phyloP scores from a whole-genome alignment of 23 tunicate genomes.

The Pegea sp. region DNA sequence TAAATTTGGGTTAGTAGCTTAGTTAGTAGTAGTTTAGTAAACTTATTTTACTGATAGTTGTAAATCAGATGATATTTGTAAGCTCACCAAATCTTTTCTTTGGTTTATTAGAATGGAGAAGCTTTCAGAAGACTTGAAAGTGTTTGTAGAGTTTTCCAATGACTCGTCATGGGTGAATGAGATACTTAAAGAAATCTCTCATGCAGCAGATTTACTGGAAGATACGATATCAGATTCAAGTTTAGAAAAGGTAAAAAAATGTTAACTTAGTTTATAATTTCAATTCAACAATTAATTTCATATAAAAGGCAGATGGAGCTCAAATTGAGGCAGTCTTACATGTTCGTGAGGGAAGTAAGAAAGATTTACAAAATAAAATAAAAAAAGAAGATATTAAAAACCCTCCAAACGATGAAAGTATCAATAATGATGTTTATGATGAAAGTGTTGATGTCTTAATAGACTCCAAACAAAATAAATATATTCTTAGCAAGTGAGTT shows the following conservation, averaged over 20 bases:
- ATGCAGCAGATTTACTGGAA: slow-evolving; percentile 87
- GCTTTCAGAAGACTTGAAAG: slow-evolving; percentile 34
- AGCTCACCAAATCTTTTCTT: too few relatives aligned
- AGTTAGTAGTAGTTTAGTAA: too few relatives aligned
- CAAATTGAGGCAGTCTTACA: slow-evolving; percentile 87
- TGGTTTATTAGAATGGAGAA: slow-evolving; percentile 23
- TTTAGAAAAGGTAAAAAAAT: too few relatives aligned
- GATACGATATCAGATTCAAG: slow-evolving; percentile 38
- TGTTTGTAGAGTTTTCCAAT: slow-evolving; percentile 22
- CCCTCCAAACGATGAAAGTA: background rate
- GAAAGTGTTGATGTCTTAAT: slow-evolving; percentile 39
- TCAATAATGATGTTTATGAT: slow-evolving; percentile 16
- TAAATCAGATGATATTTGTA: too few relatives aligned
- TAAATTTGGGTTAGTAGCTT: too few relatives aligned
- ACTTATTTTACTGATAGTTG: too few relatives aligned
- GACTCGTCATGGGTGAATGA: slow-evolving; percentile 69
- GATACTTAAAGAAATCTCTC: slow-evolving; percentile 44
- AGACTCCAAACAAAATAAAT: slow-evolving; percentile 71
- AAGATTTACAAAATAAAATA: too few relatives aligned
- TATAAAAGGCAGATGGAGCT: slow-evolving; percentile 30
- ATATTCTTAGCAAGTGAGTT: slow-evolving; percentile 25
- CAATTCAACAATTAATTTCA: too few relatives aligned
- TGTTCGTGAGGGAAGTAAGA: slow-evolving; percentile 25
- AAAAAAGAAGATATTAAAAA: slow-evolving; percentile 2
- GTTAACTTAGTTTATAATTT: too few relatives aligned